Conservation (phyloP, 2,888 invertebrate genomes). For the Nemotelus pantherinus region DNA sequence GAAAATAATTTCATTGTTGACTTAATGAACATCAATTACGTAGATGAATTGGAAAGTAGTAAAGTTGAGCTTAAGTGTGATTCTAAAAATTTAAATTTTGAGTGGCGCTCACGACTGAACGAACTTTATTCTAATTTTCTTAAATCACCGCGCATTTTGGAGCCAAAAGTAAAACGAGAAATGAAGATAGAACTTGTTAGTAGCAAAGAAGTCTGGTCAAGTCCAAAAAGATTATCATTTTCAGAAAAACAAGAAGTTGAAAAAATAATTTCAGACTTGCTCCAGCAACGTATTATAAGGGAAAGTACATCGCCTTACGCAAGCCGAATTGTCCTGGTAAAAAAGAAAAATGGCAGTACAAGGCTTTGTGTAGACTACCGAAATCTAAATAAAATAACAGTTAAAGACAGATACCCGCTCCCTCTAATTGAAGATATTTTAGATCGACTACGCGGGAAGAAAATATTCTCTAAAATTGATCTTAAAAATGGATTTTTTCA, state of each 20-base stretch:
- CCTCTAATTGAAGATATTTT: neutral
- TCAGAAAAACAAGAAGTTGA: neutral
- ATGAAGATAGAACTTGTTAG: neutral
- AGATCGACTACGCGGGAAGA: slow-evolving; percentile 48
- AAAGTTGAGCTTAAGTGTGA: neutral
- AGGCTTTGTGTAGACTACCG: neutral
- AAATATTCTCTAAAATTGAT: slow-evolving; percentile 3
- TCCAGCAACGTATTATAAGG: neutral
- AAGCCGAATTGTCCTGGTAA: neutral
- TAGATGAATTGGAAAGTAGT: neutral
- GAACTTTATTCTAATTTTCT: neutral
- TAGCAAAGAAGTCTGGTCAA: neutral
- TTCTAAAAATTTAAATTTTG: neutral
- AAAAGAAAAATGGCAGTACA: neutral
- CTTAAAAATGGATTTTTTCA: neutral
- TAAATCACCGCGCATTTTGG: neutral
- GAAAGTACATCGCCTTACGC: neutral
- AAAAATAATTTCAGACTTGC: neutral
- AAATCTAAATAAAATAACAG: too few species aligned
- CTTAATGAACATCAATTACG: neutral
- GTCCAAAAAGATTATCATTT: neutral
- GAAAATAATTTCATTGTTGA: neutral
- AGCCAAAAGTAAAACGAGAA: neutral
- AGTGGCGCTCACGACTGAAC: neutral
- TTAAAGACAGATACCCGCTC: neutral